Base-by-base conservation (phyloP, 2,797 vertebrate genomes). In the Scolopax rusticola region DNA sequence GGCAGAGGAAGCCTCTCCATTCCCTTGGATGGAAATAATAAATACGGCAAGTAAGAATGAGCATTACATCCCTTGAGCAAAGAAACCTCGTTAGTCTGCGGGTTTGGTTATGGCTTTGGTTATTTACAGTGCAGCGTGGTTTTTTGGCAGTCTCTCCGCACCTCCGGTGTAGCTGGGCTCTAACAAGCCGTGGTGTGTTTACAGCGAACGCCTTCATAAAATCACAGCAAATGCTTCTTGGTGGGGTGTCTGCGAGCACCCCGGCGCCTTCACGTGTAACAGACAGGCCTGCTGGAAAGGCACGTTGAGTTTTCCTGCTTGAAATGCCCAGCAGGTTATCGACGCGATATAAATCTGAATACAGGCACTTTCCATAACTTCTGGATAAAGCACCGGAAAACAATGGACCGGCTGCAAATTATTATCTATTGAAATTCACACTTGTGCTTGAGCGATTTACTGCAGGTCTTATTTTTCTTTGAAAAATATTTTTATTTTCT, bases 261-360 rank as follows among this genome's bases (percentile, higher is more conserved):
- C 57, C 0, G 0, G 4, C 0, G 0, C 1, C 11, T 14, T 33
- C 75, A 19, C 3, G 1, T 20, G 64, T 57, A 24, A 15, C 50
- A 21, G 78, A 8, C 30, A 2, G 4, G 45, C 54, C 71, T 43
- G 41, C 43, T 21, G 4, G 68, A 25, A 70, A 23, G 56, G 61
- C 61, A 40, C 8, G 0, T 4, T 1, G 36, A 18, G 36, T 20
- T 32, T 23, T 64, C 53, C 69, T 14, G 32, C 32, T 50, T 38
- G 50, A 56, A 81, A 33, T 25, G 41, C 78, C 63, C 84, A 32
- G 45, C 53, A 76, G 80, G 69, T 8, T 8, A 40, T 17, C 61
- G 19, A 20, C 1, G 0, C 20, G 9, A 16, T 7, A 4, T 32
- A 83, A 60, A 30, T 17, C 50, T 33, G 57, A 75, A 71, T 6